phyloP scores from a whole-genome alignment of 1,140 invertebrate species.

The Dolichoris vasculosae region DNA sequence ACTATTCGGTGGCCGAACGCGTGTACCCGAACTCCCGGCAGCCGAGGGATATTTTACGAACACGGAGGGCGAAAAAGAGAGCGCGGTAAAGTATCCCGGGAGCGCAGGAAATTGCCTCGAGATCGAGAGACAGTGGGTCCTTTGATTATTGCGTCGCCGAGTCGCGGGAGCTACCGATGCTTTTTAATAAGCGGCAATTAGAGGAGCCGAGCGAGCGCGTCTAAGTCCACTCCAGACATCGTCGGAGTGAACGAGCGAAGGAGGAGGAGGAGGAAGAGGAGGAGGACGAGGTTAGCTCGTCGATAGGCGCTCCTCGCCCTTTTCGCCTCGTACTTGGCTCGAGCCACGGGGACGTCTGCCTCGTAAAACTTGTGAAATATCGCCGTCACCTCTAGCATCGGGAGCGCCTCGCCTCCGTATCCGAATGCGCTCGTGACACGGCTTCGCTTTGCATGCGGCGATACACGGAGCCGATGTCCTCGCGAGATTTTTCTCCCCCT shows the following conservation, averaged over 20 bases:
- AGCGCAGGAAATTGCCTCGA: slow-evolving; percentile 59
- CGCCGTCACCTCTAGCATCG: slow-evolving; percentile 40
- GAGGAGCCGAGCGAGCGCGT: slow-evolving; percentile 33
- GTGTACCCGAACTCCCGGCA: neutral
- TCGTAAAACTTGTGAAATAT: slow-evolving; percentile 68
- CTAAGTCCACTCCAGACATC: slow-evolving; percentile 9
- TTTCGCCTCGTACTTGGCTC: neutral
- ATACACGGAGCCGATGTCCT: slow-evolving; percentile 7
- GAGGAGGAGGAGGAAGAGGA: neutral
- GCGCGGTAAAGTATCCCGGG: neutral
- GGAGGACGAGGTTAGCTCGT: neutral
- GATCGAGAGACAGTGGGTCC: slow-evolving; percentile 58
- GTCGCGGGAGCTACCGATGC: slow-evolving; percentile 52
- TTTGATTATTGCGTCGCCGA: slow-evolving; percentile 57
- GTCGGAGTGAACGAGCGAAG: neutral
- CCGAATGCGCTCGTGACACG: neutral
- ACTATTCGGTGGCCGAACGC: neutral
- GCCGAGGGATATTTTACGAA: neutral
- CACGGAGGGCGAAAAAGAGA: neutral
- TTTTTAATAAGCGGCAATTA: slow-evolving; percentile 75
- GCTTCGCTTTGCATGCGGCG: neutral
- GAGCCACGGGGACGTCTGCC: slow-evolving; percentile 55
- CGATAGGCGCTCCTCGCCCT: slow-evolving; percentile 4
- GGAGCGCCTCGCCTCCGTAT: neutral
- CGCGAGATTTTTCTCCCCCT: neutral